These are phyloP conservation scores for Pica pica DNA, from an alignment of 2,113 vertebrate genomes.

Conservation along the genomic window DNA sequence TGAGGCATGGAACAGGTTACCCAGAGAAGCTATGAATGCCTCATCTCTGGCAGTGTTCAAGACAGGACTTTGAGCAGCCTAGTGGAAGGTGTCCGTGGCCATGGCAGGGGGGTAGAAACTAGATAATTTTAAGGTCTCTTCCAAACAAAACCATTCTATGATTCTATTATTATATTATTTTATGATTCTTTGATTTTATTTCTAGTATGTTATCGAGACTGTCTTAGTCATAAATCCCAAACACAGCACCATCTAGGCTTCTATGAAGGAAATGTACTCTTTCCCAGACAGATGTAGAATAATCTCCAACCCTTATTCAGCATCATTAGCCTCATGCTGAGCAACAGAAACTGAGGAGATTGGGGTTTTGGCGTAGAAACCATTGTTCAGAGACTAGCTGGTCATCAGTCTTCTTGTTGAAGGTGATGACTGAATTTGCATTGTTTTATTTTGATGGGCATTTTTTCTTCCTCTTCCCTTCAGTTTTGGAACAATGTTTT, in stretches of 20 bases:
- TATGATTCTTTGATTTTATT: not conserved
- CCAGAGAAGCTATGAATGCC: not conserved
- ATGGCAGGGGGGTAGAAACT: rapidly evolving
- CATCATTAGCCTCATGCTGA: not conserved
- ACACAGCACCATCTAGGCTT: not conserved
- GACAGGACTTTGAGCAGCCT: not conserved
- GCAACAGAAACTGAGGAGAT: not conserved
- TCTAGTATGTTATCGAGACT: not conserved
- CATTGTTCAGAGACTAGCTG: not conserved
- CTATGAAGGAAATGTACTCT: not conserved
- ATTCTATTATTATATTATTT: not conserved
- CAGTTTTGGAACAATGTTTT: not conserved
- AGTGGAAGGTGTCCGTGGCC: not conserved
- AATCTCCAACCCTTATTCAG: not conserved
- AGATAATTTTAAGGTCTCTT: not conserved
- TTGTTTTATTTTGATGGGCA: rapidly evolving
- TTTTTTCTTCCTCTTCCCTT: not conserved
- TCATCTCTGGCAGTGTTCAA: not conserved
- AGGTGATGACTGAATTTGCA: not conserved
- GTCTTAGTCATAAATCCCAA: not conserved
- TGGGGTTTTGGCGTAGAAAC: not conserved
- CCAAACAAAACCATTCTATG: not conserved
- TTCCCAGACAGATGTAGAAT: not conserved
- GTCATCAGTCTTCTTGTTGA: not conserved
- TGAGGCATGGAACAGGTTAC: not conserved